Evolutionary conservation across 2,113 vertebrate species (phyloP), one percentile per base, ranked within the genome.

Genomic region (Larimichthys polyactis): DNA sequence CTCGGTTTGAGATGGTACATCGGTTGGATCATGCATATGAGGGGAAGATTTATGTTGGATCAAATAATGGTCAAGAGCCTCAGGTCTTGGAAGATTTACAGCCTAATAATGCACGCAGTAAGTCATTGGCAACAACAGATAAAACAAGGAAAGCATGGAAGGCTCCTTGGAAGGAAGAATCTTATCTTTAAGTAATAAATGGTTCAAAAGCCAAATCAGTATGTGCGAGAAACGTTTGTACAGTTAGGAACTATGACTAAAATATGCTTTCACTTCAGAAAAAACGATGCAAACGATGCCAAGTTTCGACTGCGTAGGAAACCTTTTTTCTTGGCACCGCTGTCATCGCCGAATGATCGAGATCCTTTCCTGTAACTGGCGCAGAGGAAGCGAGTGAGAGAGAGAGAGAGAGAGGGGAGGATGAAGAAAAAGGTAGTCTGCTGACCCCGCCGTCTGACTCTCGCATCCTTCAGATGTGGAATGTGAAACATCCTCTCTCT

Each of bases 401-500:
- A 64, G 68, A 51, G 32, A 51, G 32, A 48, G 12, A 20, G 32
- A 65, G 66, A 51, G 24, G 59, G 71, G 65, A 27, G 32, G 57
- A 54, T 75, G 84, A 75, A 87, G 88, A 75, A 74, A 84, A 44
- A 81, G 79, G n/a, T 55, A 36, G 77, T 58, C 65, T 44, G 49
- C 68, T 83, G 91, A 90, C 58, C 76, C 84, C 68, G 85, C 82
- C 82, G 40, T 83, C 73, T 69, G 59, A 62, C 60, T 57, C 77
- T 57, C 66, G 84, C 68, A 87, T 90, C 86, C 83, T 82, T 87
- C 70, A 59, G 16, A 87, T 43, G 82, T 55, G 84, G 90, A 87
- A 92, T 90, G 85, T 89, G 89, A 78, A 91, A 78, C 92, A 95
- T 95, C 93, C 94, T 91, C 52, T 66, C 76, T 83, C 82, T 51